Base-by-base conservation (phyloP, 2,888 invertebrate genomes). In the Drosophila multiciliata region DNA sequence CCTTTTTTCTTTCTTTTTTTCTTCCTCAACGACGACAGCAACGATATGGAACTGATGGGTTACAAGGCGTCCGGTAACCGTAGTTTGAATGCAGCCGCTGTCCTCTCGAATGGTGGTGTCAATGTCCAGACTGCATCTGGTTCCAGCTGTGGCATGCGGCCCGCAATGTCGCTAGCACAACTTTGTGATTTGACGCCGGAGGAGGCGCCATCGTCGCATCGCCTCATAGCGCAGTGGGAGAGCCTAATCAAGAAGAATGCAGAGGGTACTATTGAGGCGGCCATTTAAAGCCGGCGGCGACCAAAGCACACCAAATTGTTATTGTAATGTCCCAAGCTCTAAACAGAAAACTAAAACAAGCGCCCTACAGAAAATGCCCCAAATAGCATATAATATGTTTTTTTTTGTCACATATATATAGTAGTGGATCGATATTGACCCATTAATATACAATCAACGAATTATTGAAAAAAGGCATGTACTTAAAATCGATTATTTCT, bases 191-290 rank as follows among this genome's bases (percentile, higher is more conserved):
- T 95, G 58, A 94, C 93, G 54, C 95, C 95, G 35, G 95, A 95
- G 32, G 95, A 95, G 89, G 95, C 95, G 58, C 96, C 96, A 17
- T 96, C 96, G 87, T 96, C 96, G 50, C 95, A 95, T 73, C 93
- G 95, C 52, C 94, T 97, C 74, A 97, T 97, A 88, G 96, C 96
- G 80, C 96, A 96, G 92, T 97, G 97, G 96, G 97, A 97, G 93
- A 96, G 95, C 73, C 94, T 96, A 82, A 97, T 97, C 80, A 95
- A 95, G 84, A 94, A 95, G 78, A 91, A 92, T 66, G 89, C 91
- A 54, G 85, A 85, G 57, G 80, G 73, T 23, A 38, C 55, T 55
- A 69, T 80, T 11, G 90, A 89, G 68, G 80, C 80, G 69, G 86
- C 67, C 53, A 77, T 89, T 35, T 85, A 75, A 69, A 20, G 38